Conservation (phyloP, 2,888 invertebrate genomes). For the Drosophila sordidula region DNA sequence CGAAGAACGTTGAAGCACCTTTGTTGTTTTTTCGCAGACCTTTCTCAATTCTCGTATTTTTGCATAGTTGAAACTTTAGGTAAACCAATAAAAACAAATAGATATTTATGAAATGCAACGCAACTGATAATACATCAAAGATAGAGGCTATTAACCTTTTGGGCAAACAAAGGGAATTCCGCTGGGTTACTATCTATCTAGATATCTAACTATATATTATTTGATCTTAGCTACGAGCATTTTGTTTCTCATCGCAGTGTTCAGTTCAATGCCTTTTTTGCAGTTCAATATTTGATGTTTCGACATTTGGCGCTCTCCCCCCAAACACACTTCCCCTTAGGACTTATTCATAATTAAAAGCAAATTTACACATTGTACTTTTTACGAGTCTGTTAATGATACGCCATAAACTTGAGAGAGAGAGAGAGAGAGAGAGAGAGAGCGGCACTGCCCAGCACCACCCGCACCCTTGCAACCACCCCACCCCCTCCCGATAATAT, state of each 20-base stretch:
- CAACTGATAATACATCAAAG: background rate
- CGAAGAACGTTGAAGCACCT: background rate
- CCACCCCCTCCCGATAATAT: background rate
- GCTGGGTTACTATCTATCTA: background rate
- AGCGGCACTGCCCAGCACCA: background rate
- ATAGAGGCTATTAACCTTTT: background rate
- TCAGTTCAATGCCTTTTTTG: constrained; percentile 37
- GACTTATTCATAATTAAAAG: constrained; percentile 48
- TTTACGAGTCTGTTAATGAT: constrained; percentile 35
- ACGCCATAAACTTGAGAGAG: constrained; percentile 24
- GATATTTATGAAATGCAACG: no score
- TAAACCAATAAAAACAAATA: no score
- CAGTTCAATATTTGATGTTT: constrained; percentile 18
- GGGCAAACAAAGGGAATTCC: background rate
- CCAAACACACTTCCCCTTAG: background rate
- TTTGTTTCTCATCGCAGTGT: background rate
- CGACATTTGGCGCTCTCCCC: background rate
- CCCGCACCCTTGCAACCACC: background rate
- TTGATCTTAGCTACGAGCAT: constrained; percentile 1
- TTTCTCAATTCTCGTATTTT: background rate
- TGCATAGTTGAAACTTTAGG: no score
- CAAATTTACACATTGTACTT: constrained; percentile 53
- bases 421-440: no score
- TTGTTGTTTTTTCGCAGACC: background rate
- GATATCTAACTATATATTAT: background rate